A percentile compares a stretch with the other conserved stretches of the same genome.
Evolutionary conservation across 2,797 vertebrate species (phyloP).

Genomic region (Rhabdomys pumilio): DNA sequence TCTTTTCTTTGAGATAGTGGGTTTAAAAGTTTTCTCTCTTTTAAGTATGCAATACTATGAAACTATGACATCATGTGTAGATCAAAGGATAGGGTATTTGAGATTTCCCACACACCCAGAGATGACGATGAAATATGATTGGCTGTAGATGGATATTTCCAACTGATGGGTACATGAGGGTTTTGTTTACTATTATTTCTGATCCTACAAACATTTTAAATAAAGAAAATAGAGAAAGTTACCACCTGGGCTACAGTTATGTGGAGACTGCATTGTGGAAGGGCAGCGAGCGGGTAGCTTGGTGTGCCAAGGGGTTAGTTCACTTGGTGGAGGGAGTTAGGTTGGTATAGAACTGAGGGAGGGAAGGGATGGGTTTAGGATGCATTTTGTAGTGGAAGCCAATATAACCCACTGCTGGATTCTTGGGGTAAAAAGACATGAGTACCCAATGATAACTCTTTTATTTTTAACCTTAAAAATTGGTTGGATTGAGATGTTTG

Average conservation of each 20-base stretch:
- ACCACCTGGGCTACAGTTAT: neutral
- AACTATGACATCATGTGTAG: neutral
- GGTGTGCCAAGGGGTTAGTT: neutral
- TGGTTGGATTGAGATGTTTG: neutral
- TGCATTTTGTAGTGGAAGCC: neutral
- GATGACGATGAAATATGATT: neutral
- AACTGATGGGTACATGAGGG: neutral
- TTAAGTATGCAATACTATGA: conserved; percentile 16
- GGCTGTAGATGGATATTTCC: neutral
- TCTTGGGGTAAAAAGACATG: neutral
- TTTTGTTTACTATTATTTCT: conserved; percentile 23
- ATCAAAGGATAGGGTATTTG: neutral
- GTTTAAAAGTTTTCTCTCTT: conserved; percentile 27
- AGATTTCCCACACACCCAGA: conserved; percentile 30
- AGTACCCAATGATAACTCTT: neutral
- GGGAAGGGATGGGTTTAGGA: neutral
- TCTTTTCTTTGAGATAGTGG: neutral
- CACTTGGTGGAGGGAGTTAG: neutral
- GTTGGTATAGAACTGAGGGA: neutral
- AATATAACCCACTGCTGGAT: neutral
- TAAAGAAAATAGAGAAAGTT: neutral
- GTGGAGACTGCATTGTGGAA: neutral
- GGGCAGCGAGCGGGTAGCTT: neutral
- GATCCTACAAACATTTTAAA: neutral
- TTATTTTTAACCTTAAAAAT: neutral